Base-by-base conservation (phyloP, 2,113 vertebrate species). In the Accipiter virgatus region DNA sequence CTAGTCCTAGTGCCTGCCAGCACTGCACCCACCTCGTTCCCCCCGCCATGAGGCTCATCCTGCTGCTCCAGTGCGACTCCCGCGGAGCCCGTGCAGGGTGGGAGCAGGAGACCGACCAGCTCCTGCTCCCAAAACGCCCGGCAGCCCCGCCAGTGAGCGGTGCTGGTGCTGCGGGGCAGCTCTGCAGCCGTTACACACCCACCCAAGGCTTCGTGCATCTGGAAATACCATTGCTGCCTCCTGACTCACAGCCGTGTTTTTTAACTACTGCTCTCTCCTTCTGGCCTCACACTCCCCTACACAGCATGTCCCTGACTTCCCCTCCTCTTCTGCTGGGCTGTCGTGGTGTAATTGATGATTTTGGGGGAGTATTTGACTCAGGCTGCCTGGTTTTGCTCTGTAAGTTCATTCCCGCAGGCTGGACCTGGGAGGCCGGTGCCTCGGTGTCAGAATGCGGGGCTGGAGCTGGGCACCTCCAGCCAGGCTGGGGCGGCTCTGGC, bases 341-440 rank as follows among this genome's bases (percentile, higher is more conserved):
- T 97, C 96, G 93, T 0, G 26, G 62, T 0, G 34, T 96, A 97
- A 95, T 95, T 95, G 94, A 95, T 97, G 94, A 65, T 95, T 95
- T 93, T 92, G 92, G 95, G 96, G 96, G 96, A 97, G 96, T 88
- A 90, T 58, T 40, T 95, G 90, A 83, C 90, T 96, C 88, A 40
- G 74, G 62, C 93, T 92, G 95, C 95, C 90, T 95, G 91, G 42
- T 91, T 97, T 91, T 90, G 91, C 93, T 97, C 94, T 86, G 66
- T 43, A 79, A 96, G 79, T 93, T 97, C 90, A 92, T 91, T 96
- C 94, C 93, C 0, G 36, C 65, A 66, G 88, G 58, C 61, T 18
- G 43, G 70, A 55, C 6, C 43, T 1, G 3, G 73, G 81, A 72
- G 34, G 43, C 61, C 1, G 2, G 42, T 63, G 55, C 15, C 65